These are phyloP conservation scores for Boloria euphrosyne DNA, from an alignment of 2,888 invertebrate genomes.

Conservation along the genomic window DNA sequence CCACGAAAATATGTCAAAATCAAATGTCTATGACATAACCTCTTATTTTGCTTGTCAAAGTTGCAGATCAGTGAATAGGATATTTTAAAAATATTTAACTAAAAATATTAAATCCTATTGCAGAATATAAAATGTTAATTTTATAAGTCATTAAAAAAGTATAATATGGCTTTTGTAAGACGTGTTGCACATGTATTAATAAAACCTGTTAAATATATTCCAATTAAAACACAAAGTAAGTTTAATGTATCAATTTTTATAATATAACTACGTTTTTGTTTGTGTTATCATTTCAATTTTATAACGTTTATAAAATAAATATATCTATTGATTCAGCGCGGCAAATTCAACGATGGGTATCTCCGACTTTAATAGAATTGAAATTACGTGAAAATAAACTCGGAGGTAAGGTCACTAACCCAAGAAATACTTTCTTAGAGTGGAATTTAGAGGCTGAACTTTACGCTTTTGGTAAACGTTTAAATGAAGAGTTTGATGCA, in stretches of 20 bases:
- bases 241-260: neutral
- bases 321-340: slow-evolving; percentile 48
- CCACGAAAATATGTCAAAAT: slow-evolving; percentile 3
- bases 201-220: slow-evolving; percentile 51
- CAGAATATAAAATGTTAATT: neutral
- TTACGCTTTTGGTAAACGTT: slow-evolving; percentile 92
- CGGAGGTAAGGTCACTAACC: slow-evolving; percentile 77
- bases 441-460: slow-evolving; percentile 95
- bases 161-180: slow-evolving; percentile 64
- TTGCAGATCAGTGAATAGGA: neutral
- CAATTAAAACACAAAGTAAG: slow-evolving; percentile 56
- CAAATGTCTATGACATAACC: slow-evolving; percentile 3
- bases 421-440: slow-evolving; percentile 86
- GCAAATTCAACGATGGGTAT: slow-evolving; percentile 84
- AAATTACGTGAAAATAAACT: slow-evolving; percentile 81
- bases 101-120: neutral
- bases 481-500: slow-evolving; percentile 91
- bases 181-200: slow-evolving; percentile 57
- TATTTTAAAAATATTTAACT: neutral
- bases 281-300: slow-evolving; percentile 9
- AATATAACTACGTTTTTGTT: neutral
- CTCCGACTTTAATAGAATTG: slow-evolving; percentile 85
- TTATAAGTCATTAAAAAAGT: neutral
- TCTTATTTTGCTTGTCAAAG: neutral
- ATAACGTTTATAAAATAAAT: slow-evolving; percentile 32